Evolutionary conservation across 2,797 vertebrate genomes (phyloP).

Genomic region (Sebastes minor): DNA sequence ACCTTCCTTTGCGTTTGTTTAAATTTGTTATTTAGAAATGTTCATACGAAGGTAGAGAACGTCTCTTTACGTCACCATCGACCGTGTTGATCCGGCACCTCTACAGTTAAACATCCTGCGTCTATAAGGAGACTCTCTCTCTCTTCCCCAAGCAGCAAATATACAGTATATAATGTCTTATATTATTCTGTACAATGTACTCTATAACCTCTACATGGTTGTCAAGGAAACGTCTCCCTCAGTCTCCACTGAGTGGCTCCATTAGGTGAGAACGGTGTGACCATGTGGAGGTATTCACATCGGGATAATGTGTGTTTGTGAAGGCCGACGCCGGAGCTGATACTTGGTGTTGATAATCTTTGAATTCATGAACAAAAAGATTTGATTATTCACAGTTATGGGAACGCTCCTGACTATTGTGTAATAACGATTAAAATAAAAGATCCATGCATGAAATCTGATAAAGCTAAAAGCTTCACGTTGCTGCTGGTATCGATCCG

Average conservation of each 20-base stretch:
- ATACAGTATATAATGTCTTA: conserved; percentile 24
- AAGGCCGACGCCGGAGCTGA: background rate
- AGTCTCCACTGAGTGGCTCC: conserved; percentile 26
- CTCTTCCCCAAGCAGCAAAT: background rate
- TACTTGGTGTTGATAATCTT: background rate
- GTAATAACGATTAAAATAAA: background rate
- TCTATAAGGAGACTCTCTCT: background rate
- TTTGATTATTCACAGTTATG: background rate
- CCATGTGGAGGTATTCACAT: conserved; percentile 9
- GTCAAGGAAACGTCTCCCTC: conserved; percentile 68
- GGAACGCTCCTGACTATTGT: background rate
- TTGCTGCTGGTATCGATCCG: background rate
- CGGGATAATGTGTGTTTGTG: background rate
- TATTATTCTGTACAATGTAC: conserved; percentile 33
- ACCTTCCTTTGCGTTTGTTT: too few relatives aligned
- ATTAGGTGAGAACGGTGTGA: conserved; percentile 22
- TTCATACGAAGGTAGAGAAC: too few relatives aligned
- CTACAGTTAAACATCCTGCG: background rate
- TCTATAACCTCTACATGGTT: conserved; percentile 52
- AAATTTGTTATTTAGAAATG: too few relatives aligned
- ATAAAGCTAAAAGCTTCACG: background rate
- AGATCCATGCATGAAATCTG: background rate
- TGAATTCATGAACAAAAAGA: background rate
- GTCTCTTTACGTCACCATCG: background rate
- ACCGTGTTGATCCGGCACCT: background rate